Conservation (phyloP, 2,113 vertebrate genomes). For the Ibidorhyncha struthersii region DNA sequence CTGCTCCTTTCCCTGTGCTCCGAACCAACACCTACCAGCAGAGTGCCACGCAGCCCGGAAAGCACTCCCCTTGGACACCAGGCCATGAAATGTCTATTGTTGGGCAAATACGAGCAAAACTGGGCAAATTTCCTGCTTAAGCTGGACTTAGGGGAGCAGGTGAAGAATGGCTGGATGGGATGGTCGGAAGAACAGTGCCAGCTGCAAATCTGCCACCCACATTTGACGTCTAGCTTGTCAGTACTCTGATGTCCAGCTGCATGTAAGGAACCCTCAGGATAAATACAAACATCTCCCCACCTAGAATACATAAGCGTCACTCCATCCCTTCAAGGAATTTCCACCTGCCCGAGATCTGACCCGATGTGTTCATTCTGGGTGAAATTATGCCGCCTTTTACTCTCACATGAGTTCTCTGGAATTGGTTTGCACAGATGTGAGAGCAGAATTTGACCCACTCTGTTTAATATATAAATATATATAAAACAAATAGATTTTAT, state of each 20-base stretch:
- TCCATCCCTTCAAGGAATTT: not conserved
- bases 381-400: not conserved
- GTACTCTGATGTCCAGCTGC: not conserved
- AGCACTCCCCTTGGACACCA: not conserved
- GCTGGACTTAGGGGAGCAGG: not conserved
- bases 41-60: not conserved
- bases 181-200: not conserved
- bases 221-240: not conserved
- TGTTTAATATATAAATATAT: slow-evolving; percentile 51
- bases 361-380: not conserved
- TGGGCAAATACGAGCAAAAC: not conserved
- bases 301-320: fast-evolving
- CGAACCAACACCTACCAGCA: fast-evolving
- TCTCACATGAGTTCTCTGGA: not conserved
- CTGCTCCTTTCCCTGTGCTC: not conserved
- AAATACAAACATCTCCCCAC: not conserved
- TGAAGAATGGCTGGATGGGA: not conserved
- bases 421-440: slow-evolving; percentile 26
- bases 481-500: slow-evolving; percentile 43
- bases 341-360: not conserved
- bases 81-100: not conserved
- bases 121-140: not conserved
- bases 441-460: slow-evolving; percentile 33
- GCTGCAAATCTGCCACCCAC: not conserved
- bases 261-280: not conserved